Conservation (phyloP, 2,797 vertebrate genomes). For the Notamacropus eugenii region DNA sequence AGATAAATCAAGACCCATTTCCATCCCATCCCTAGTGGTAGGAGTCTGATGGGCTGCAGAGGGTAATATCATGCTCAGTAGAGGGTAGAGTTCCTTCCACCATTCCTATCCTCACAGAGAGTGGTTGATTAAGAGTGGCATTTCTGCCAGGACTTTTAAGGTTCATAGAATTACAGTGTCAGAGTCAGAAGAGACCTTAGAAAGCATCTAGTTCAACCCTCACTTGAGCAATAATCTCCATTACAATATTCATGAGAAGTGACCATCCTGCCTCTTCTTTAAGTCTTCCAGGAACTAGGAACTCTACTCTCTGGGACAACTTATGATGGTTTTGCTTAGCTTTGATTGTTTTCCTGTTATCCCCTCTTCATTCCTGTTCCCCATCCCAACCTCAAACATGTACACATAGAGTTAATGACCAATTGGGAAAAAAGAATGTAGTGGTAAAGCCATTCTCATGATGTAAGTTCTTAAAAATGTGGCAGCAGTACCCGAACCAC, state of each 20-base stretch:
- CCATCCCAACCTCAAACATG: not conserved
- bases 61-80: not conserved
- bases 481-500: constrained; percentile 76
- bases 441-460: constrained; percentile 75
- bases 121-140: not conserved
- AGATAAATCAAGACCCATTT: not conserved
- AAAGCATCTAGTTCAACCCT: not conserved
- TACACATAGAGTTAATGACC: constrained; percentile 50
- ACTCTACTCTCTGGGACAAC: not conserved
- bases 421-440: constrained; percentile 69
- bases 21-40: not conserved
- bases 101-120: not conserved
- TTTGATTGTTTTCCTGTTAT: not conserved
- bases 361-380: not conserved
- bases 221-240: not conserved
- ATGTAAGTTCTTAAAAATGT: constrained; percentile 79
- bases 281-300: not conserved
- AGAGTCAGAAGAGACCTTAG: not conserved
- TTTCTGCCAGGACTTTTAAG: not conserved
- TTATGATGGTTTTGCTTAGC: not conserved
- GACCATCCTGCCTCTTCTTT: not conserved
- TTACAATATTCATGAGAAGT: not conserved
- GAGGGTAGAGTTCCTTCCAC: not conserved
- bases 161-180: not conserved
- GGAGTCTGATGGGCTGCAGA: not conserved